Percentiles rank a stretch among this genome's conserved stretches.
Evolutionary conservation across 1,140 invertebrate genomes (phyloP).

Genomic region (Lepidurus couesii): DNA sequence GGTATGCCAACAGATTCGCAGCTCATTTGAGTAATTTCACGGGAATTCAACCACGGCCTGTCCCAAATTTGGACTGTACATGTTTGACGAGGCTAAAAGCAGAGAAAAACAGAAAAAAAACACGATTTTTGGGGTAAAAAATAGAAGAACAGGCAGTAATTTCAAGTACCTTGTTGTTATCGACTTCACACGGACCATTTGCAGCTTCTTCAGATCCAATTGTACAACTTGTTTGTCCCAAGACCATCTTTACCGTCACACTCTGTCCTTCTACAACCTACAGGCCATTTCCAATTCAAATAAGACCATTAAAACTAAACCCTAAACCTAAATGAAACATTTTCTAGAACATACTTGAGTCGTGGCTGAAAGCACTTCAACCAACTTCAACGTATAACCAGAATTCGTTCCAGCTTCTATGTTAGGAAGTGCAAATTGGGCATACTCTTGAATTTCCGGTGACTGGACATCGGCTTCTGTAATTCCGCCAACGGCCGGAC

Average conservation of each 20-base stretch:
- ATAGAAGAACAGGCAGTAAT: neutral
- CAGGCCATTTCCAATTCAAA: neutral
- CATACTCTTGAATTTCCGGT: neutral
- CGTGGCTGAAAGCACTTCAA: neutral
- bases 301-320: neutral
- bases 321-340: neutral
- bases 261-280: neutral
- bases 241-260: neutral
- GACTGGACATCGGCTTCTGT: neutral
- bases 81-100: slow-evolving; percentile 16
- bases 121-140: neutral
- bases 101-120: neutral
- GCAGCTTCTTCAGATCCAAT: neutral
- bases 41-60: slow-evolving; percentile 31
- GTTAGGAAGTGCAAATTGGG: neutral
- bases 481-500: neutral
- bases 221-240: neutral
- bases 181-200: neutral
- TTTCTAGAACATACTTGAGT: neutral
- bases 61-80: slow-evolving; percentile 28
- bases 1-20: slow-evolving; percentile 21
- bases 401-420: neutral
- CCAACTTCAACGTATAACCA: neutral
- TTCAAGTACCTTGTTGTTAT: neutral
- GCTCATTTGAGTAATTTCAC: slow-evolving; percentile 23